A percentile compares a stretch with the other conserved stretches of the same genome.
Conservation (phyloP, 2,797 vertebrate species). For the Anguilla pacifica region DNA sequence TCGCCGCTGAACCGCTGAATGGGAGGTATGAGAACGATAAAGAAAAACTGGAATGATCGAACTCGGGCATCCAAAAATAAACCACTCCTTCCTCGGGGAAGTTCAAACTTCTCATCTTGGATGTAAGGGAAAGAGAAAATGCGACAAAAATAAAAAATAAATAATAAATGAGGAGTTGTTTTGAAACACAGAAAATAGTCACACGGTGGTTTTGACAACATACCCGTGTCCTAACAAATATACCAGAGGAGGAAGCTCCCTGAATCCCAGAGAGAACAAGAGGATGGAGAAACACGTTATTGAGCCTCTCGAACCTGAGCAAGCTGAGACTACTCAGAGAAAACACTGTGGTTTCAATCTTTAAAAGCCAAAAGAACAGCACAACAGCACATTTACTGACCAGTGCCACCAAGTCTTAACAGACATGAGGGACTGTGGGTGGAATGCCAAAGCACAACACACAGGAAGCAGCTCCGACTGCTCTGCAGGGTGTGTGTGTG, state of each 20-base stretch:
- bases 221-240: conserved; percentile 86
- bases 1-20: background rate
- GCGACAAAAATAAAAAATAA: background rate
- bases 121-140: background rate
- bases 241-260: conserved; percentile 85
- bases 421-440: background rate
- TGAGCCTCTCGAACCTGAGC: conserved; percentile 49
- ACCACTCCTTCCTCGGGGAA: background rate
- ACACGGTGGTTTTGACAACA: conserved; percentile 64
- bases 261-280: conserved; percentile 70
- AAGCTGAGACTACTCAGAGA: background rate
- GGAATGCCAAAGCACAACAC: background rate
- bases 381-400: background rate
- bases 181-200: conserved; percentile 45
- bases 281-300: conserved; percentile 67
- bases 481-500: background rate
- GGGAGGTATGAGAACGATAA: conserved; percentile 1
- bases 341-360: background rate
- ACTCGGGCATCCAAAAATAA: conserved; percentile 20
- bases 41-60: background rate
- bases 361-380: background rate
- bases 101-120: conserved; percentile 11
- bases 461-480: background rate
- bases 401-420: background rate
- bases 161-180: conserved; percentile 6